These are phyloP conservation scores for Sminthurinus aureus DNA, from an alignment of 2,888 invertebrate species.

Conservation along the genomic window DNA sequence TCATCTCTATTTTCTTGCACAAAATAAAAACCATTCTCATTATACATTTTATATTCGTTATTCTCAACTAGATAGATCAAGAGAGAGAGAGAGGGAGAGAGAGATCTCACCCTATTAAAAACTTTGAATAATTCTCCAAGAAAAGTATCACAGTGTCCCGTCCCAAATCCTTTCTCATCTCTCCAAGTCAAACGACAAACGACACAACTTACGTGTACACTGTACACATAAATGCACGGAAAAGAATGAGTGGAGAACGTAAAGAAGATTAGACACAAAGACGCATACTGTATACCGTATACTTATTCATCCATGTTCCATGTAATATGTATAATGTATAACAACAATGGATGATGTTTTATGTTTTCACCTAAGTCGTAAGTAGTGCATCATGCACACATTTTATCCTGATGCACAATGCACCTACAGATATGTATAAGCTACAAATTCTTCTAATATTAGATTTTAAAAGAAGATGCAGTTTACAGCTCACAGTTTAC, in stretches of 20 bases:
- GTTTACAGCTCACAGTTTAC: too few species aligned
- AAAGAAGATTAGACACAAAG: not conserved
- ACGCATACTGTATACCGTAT: too few species aligned
- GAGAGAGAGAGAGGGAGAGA: too few species aligned
- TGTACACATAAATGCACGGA: not conserved
- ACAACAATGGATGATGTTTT: not conserved
- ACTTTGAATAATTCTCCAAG: conserved; percentile 14
- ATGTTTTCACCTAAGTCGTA: too few species aligned
- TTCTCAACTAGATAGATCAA: not conserved
- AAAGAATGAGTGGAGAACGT: too few species aligned
- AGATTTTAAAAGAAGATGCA: not conserved
- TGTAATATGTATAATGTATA: not conserved
- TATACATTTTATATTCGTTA: conserved; percentile 13
- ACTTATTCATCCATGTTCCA: too few species aligned
- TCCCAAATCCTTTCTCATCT: not conserved
- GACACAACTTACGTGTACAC: too few species aligned
- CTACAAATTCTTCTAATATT: not conserved
- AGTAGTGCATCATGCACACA: not conserved
- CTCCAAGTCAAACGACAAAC: not conserved
- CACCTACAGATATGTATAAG: not conserved
- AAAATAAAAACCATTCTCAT: conserved; percentile 39
- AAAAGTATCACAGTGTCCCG: conserved; percentile 6
- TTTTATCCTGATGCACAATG: too few species aligned
- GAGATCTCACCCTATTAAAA: conserved; percentile 17
- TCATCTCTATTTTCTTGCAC: conserved; percentile 16